Conservation (phyloP, 2,888 invertebrate species). For the Piscicola geometra region DNA sequence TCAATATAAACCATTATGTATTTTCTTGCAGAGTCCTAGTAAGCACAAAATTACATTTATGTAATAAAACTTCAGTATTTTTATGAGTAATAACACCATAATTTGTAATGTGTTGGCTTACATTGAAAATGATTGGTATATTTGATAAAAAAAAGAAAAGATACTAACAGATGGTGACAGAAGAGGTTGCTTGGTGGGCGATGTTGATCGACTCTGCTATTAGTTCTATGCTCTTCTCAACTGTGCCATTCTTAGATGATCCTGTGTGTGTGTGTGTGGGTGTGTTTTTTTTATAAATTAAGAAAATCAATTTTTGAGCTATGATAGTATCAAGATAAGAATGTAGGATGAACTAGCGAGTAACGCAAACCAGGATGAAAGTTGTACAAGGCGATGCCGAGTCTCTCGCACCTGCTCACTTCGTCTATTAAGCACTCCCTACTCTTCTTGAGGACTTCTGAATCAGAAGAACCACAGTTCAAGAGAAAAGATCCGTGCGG, state of each 20-base stretch:
- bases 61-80: too few relatives aligned
- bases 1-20: too few relatives aligned
- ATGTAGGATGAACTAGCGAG: not conserved
- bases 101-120: too few relatives aligned
- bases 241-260: slow-evolving; percentile 13
- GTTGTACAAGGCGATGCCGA: slow-evolving; percentile 57
- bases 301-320: too few relatives aligned
- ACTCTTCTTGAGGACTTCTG: slow-evolving; percentile 54
- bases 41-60: too few relatives aligned
- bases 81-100: too few relatives aligned
- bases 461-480: slow-evolving; percentile 57
- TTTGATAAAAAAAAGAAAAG: not conserved
- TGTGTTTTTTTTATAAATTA: too few relatives aligned
- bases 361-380: slow-evolving; percentile 57
- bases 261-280: too few relatives aligned
- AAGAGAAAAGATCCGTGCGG: slow-evolving; percentile 58
- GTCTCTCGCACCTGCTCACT: slow-evolving; percentile 56
- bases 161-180: slow-evolving; percentile 47
- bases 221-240: slow-evolving; percentile 46
- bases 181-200: slow-evolving; percentile 50
- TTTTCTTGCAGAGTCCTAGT: too few relatives aligned
- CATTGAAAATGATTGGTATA: not conserved
- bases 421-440: slow-evolving; percentile 56
- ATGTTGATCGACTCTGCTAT: slow-evolving; percentile 55
- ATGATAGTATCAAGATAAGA: not conserved